These are phyloP conservation scores for Drosophila elegans DNA, from an alignment of 1,140 invertebrate genomes.

Conservation along the genomic window DNA sequence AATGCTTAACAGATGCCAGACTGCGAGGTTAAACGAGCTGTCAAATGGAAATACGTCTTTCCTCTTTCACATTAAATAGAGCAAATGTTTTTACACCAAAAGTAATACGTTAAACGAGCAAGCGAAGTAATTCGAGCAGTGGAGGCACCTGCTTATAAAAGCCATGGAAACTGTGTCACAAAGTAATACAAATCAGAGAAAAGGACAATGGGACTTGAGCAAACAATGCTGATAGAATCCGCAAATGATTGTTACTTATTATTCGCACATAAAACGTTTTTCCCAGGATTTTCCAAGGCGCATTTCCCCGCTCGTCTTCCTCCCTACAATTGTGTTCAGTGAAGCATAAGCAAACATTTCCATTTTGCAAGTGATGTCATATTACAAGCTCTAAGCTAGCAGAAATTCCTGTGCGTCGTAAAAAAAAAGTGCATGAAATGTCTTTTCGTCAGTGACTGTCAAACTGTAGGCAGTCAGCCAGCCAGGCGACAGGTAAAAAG, in stretches of 20 bases:
- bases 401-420: slow-evolving; percentile 42
- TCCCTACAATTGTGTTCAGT: slow-evolving; percentile 46
- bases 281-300: slow-evolving; percentile 1
- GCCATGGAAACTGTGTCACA: slow-evolving; percentile 38
- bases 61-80: slow-evolving; percentile 17
- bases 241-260: slow-evolving; percentile 57
- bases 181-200: slow-evolving; percentile 41
- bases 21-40: slow-evolving; percentile 5
- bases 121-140: slow-evolving; percentile 17
- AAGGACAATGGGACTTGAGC: slow-evolving; percentile 25
- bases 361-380: slow-evolving; percentile 54
- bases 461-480: slow-evolving; percentile 50
- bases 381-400: slow-evolving; percentile 50
- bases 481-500: slow-evolving; percentile 43
- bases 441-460: slow-evolving; percentile 35
- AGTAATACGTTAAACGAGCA: slow-evolving; percentile 21
- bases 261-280: slow-evolving; percentile 56
- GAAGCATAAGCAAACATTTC: slow-evolving; percentile 56
- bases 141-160: slow-evolving; percentile 30
- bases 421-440: slow-evolving; percentile 57
- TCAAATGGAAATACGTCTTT: slow-evolving; percentile 11
- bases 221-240: slow-evolving; percentile 46
- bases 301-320: neutral
- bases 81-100: slow-evolving; percentile 10
- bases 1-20: slow-evolving; percentile 31